Conservation (phyloP, 1,140 invertebrate species). For the Bilobella aurantiaca region DNA sequence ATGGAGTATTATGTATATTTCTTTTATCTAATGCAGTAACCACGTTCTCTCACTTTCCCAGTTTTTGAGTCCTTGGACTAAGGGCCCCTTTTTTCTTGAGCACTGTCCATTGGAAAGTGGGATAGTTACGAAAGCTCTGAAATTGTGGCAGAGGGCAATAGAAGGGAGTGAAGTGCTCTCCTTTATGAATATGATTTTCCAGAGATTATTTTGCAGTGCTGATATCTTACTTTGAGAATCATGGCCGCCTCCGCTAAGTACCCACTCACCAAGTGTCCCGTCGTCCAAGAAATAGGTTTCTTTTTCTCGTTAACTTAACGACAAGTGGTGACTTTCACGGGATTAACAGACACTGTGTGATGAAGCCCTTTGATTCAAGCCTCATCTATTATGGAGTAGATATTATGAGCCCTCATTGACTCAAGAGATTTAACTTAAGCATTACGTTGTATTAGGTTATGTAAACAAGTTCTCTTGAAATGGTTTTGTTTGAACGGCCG, state of each 20-base stretch:
- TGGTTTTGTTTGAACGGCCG: too few species aligned
- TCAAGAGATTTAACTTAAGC: too few species aligned
- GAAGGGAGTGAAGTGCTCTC: neutral
- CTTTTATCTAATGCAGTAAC: constrained; percentile 6
- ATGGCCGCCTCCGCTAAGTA: too few species aligned
- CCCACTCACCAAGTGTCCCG: neutral
- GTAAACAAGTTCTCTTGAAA: too few species aligned
- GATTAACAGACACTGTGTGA: constrained; percentile 1
- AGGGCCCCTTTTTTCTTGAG: neutral
- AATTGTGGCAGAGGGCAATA: neutral
- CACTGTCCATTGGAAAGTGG: too few species aligned
- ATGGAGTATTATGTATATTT: constrained; percentile 7
- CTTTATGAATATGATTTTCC: constrained; percentile 1
- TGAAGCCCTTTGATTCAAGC: neutral
- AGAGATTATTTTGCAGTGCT: constrained; percentile 1
- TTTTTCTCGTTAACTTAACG: constrained; percentile 3
- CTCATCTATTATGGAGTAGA: neutral
- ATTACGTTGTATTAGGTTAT: too few species aligned
- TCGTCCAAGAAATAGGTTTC: neutral
- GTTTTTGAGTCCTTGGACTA: too few species aligned
- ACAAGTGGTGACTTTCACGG: neutral
- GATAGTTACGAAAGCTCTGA: too few species aligned
- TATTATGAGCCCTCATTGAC: neutral
- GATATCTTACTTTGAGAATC: constrained; percentile 3
- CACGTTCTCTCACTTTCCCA: constrained; percentile 5